phyloP scores from a whole-genome alignment of 2,113 vertebrate species.

The Scopus umbretta region DNA sequence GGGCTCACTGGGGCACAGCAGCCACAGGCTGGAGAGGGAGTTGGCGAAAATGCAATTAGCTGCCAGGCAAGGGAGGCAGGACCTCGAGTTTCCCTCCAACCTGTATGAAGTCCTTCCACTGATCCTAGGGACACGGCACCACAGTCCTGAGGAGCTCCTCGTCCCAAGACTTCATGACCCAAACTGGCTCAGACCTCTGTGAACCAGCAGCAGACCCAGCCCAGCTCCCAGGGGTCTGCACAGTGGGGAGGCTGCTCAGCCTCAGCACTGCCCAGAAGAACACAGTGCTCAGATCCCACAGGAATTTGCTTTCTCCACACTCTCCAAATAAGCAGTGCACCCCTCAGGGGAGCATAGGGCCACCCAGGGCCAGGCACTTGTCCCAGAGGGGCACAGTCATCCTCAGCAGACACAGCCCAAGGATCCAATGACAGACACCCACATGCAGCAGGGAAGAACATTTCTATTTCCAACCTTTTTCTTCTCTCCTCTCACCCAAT shows the following conservation, averaged over 20 bases:
- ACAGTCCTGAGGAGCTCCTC: not conserved
- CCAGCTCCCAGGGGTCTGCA: rapidly evolving
- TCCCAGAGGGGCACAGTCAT: not conserved
- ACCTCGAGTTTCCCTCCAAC: not conserved
- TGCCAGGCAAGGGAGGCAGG: not conserved
- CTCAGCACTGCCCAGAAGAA: not conserved
- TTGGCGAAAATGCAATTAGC: not conserved
- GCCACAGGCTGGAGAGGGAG: not conserved
- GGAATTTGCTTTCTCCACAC: not conserved
- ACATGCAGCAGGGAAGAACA: not conserved
- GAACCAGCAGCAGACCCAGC: not conserved
- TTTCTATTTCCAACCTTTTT: not conserved
- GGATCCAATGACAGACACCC: not conserved
- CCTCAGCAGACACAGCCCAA: not conserved
- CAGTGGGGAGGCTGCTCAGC: not conserved
- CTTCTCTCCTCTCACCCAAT: not conserved
- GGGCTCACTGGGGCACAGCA: rapidly evolving
- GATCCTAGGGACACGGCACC: not conserved
- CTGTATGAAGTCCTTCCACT: not conserved
- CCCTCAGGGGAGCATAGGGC: not conserved
- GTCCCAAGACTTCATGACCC: not conserved
- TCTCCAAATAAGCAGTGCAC: not conserved
- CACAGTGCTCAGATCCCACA: rapidly evolving
- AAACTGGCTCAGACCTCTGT: not conserved
- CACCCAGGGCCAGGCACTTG: not conserved